A percentile compares a stretch with the other conserved stretches of the same genome.
These are phyloP conservation scores for Helleia helle DNA, from an alignment of 2,888 invertebrate genomes.

Conservation along the genomic window DNA sequence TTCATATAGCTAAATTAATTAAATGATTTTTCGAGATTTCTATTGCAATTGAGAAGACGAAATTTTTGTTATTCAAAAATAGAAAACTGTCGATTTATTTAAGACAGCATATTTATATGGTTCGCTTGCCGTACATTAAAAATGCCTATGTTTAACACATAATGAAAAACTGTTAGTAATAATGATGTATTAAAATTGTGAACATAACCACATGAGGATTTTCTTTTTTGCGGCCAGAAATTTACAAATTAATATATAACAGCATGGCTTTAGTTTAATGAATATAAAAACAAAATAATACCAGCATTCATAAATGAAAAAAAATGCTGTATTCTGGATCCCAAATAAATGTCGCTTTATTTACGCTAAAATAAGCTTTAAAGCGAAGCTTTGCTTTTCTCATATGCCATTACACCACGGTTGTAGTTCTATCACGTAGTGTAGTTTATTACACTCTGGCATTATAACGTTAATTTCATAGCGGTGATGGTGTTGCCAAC, in stretches of 20 bases:
- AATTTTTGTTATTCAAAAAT: too few relatives aligned
- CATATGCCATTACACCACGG: conserved; percentile 38
- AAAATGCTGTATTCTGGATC: conserved; percentile 32
- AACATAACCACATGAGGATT: background rate
- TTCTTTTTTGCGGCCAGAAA: background rate
- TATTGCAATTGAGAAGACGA: too few relatives aligned
- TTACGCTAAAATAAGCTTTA: conserved; percentile 11
- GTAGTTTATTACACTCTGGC: conserved; percentile 13
- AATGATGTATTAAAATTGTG: too few relatives aligned
- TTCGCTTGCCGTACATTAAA: too few relatives aligned
- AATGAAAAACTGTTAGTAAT: too few relatives aligned
- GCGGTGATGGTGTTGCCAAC: conserved; percentile 14
- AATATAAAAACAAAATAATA: background rate
- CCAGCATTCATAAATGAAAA: background rate
- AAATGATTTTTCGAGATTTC: too few relatives aligned
- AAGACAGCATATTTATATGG: too few relatives aligned
- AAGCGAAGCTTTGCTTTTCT: conserved; percentile 56
- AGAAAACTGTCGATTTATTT: too few relatives aligned
- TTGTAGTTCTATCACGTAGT: conserved; percentile 16
- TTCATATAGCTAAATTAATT: too few relatives aligned
- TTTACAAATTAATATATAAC: background rate
- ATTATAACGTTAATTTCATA: conserved; percentile 5
- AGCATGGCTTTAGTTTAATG: conserved; percentile 4
- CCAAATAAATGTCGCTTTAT: background rate
- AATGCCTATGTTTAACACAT: too few relatives aligned